Evolutionary conservation across 2,888 invertebrate genomes (phyloP).

Genomic region (Polietes domitor): DNA sequence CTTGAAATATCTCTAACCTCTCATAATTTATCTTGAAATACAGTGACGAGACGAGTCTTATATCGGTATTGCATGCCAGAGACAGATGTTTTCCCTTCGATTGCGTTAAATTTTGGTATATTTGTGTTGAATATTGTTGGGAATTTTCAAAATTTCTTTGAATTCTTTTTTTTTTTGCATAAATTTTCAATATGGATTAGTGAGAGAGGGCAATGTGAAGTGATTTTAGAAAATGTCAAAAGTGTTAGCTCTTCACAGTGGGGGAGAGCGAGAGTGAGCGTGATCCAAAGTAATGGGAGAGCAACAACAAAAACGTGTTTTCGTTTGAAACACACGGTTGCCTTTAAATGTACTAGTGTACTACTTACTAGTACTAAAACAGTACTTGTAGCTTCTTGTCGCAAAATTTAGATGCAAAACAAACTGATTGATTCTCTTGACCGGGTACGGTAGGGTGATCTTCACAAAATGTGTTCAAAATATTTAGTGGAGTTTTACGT

Average conservation of each 20-base stretch:
- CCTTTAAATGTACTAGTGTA: conserved; percentile 24
- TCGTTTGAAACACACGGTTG: conserved; percentile 49
- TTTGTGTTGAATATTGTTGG: neutral
- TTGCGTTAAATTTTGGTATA: conserved; percentile 12
- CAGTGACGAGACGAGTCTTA: conserved; percentile 11
- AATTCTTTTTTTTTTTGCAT: conserved; percentile 36
- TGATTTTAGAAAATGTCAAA: conserved; percentile 49
- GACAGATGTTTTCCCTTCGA: neutral
- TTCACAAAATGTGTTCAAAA: too few species aligned
- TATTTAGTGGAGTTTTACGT: too few species aligned
- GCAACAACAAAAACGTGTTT: conserved; percentile 61
- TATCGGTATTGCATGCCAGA: neutral
- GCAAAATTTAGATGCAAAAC: conserved; percentile 14
- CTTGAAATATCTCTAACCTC: conserved; percentile 44
- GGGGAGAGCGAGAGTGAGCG: neutral
- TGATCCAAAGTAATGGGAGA: neutral
- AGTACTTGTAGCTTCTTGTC: neutral
- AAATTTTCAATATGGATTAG: conserved; percentile 29
- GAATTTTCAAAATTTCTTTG: conserved; percentile 19
- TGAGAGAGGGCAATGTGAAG: conserved; percentile 23
- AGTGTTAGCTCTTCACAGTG: too few species aligned
- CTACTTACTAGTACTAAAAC: conserved; percentile 13
- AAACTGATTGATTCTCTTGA: neutral
- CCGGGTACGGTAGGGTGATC: too few species aligned
- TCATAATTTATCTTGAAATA: conserved; percentile 22